phyloP scores from a whole-genome alignment of 2,113 vertebrate species.

The Thinocorus orbignyianus region DNA sequence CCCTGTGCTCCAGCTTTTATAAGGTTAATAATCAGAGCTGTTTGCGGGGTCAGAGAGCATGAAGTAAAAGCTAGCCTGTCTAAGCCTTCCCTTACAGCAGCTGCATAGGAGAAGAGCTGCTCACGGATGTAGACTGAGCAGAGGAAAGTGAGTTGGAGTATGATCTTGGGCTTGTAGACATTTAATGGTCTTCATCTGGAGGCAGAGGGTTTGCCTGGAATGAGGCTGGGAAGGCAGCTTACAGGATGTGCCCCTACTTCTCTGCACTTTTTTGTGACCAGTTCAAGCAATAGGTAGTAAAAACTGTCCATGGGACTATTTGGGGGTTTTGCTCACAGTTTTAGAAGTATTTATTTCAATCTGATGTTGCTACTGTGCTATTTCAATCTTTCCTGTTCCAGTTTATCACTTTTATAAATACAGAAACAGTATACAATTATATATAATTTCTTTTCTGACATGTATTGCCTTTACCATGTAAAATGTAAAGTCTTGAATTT shows the following conservation, averaged over 20 bases:
- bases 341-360: neutral
- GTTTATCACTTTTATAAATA: neutral
- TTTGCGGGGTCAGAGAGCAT: neutral
- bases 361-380: neutral
- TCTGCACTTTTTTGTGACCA: neutral
- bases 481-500: conserved; percentile 1
- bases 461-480: neutral
- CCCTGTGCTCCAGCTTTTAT: neutral
- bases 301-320: neutral
- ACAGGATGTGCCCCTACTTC: neutral
- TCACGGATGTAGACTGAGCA: neutral
- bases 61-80: neutral
- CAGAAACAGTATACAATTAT: neutral
- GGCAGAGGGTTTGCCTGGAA: neutral
- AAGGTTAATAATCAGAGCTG: neutral
- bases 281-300: neutral
- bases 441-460: neutral
- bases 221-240: neutral
- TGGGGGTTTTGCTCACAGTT: neutral
- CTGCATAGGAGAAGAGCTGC: neutral
- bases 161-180: neutral
- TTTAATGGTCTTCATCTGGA: neutral
- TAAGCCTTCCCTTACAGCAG: neutral
- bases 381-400: neutral
- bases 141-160: neutral